Evolutionary conservation across 2,888 invertebrate genomes (phyloP).

Genomic region (Temnothorax ravouxi): DNA sequence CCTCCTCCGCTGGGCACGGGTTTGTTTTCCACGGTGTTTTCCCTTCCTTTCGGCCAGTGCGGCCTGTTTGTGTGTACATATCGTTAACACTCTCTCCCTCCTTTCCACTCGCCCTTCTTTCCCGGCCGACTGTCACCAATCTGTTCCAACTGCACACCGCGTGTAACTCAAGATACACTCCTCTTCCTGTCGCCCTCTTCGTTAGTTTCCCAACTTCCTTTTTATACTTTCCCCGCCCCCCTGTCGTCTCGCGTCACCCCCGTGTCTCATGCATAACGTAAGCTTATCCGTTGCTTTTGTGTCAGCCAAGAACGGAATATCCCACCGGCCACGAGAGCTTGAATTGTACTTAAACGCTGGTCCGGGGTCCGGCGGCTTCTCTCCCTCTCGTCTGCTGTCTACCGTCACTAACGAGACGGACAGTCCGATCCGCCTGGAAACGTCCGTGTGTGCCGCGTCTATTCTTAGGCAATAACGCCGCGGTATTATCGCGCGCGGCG

Average conservation of each 20-base stretch:
- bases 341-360: slow-evolving; percentile 19
- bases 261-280: slow-evolving; percentile 44
- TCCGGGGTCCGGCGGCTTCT: neutral
- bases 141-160: slow-evolving; percentile 66
- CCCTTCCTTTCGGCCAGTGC: slow-evolving; percentile 36
- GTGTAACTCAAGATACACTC: slow-evolving; percentile 44
- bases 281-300: slow-evolving; percentile 50
- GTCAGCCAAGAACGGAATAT: slow-evolving; percentile 44
- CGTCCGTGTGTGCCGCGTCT: slow-evolving; percentile 48
- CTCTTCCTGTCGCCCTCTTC: slow-evolving; percentile 54
- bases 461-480: slow-evolving; percentile 44
- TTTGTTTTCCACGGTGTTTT: slow-evolving; percentile 50
- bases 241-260: neutral
- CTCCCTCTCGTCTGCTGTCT: slow-evolving; percentile 58
- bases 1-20: neutral
- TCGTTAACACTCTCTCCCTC: slow-evolving; percentile 74
- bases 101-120: neutral
- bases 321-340: slow-evolving; percentile 2
- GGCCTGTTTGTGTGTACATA: slow-evolving; percentile 80
- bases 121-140: slow-evolving; percentile 64
- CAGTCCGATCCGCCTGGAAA: slow-evolving; percentile 75
- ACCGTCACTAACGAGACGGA: slow-evolving; percentile 79
- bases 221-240: neutral
- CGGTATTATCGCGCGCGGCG: slow-evolving; percentile 29
- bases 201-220: slow-evolving; percentile 34